A percentile compares a stretch with the other conserved stretches of the same genome.
phyloP scores from a whole-genome alignment of 2,888 invertebrate genomes.

The Tholera decimalis region DNA sequence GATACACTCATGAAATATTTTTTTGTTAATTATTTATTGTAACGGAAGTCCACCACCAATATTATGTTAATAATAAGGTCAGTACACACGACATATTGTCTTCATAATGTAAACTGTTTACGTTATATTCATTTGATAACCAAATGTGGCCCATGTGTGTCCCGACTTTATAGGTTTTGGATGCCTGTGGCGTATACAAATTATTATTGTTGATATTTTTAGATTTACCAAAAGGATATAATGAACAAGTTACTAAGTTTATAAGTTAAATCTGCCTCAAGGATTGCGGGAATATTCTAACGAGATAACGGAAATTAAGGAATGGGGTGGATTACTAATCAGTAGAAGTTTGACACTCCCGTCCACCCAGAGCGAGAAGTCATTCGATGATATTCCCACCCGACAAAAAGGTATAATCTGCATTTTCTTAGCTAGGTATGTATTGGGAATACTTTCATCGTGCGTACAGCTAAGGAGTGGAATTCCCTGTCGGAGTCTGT shows the following conservation, averaged over 20 bases:
- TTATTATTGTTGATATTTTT: conserved; percentile 31
- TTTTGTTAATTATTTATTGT: neutral
- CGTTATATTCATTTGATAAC: conserved; percentile 47
- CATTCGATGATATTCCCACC: too few relatives aligned
- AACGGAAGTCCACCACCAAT: conserved; percentile 43
- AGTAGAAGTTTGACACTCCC: too few relatives aligned
- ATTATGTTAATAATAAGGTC: conserved; percentile 44
- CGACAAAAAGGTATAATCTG: too few relatives aligned
- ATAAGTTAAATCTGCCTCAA: too few relatives aligned
- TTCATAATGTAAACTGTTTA: conserved; percentile 51
- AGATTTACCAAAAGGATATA: neutral
- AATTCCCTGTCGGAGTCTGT: too few relatives aligned
- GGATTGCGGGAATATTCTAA: too few relatives aligned
- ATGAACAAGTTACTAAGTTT: neutral
- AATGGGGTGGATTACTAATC: too few relatives aligned
- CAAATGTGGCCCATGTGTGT: conserved; percentile 55
- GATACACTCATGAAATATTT: neutral
- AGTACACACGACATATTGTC: conserved; percentile 52
- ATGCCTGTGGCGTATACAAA: neutral
- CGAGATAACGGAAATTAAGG: too few relatives aligned
- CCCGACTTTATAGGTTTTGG: conserved; percentile 44
- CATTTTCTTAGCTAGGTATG: too few relatives aligned
- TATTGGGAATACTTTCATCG: too few relatives aligned
- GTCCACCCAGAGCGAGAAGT: too few relatives aligned
- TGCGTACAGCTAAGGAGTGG: too few relatives aligned